These are phyloP conservation scores for Aulostomus chinensis DNA, from an alignment of 2,797 vertebrate genomes.

Conservation along the genomic window DNA sequence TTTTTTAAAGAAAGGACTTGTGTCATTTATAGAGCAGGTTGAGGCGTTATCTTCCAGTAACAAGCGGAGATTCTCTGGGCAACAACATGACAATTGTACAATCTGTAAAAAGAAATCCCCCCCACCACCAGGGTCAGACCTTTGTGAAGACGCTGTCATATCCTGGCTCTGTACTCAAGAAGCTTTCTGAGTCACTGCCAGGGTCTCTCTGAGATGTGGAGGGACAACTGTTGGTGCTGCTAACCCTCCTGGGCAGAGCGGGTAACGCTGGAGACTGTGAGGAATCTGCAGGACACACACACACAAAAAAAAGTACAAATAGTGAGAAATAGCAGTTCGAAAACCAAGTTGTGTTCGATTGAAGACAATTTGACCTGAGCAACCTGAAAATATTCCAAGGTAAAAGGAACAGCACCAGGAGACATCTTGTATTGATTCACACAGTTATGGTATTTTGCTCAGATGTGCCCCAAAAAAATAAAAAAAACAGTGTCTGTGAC, in stretches of 20 bases:
- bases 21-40: too few species aligned
- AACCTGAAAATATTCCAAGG: too few species aligned
- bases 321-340: not conserved
- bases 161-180: slow-evolving; percentile 80
- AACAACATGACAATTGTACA: too few species aligned
- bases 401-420: too few species aligned
- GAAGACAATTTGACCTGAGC: too few species aligned
- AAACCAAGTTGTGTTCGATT: not conserved
- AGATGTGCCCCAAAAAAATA: too few species aligned
- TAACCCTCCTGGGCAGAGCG: slow-evolving; percentile 66
- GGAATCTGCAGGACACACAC: slow-evolving; percentile 78
- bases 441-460: too few species aligned
- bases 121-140: slow-evolving; percentile 68
- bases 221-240: slow-evolving; percentile 51
- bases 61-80: too few species aligned
- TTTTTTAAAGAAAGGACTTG: too few species aligned
- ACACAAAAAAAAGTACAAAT: not conserved
- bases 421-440: too few species aligned
- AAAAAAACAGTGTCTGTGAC: too few species aligned
- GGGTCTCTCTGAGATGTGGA: slow-evolving; percentile 80
- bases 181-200: slow-evolving; percentile 85
- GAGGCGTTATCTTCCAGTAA: too few species aligned
- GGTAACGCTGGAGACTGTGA: slow-evolving; percentile 77
- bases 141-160: slow-evolving; percentile 87
- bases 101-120: slow-evolving; percentile 19